Percentiles rank a stretch among this genome's conserved stretches.
phyloP scores from a whole-genome alignment of 2,113 vertebrate species.

The Chinchilla lanigera region DNA sequence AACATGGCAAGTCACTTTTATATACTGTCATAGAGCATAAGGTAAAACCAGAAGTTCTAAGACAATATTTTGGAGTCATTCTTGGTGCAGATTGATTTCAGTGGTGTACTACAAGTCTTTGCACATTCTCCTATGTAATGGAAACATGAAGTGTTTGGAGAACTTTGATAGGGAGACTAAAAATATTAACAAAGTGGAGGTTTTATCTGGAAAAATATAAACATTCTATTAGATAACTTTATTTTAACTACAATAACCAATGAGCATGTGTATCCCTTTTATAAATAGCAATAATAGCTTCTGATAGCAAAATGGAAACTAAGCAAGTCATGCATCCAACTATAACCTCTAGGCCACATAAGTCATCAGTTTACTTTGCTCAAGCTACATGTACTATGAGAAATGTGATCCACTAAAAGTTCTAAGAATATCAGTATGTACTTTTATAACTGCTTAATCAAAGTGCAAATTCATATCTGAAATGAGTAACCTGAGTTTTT shows the following conservation, averaged over 20 bases:
- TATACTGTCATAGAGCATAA: not conserved
- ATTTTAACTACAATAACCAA: not conserved
- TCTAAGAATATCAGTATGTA: not conserved
- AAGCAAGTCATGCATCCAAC: not conserved
- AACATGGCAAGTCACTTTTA: not conserved
- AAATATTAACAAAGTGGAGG: not conserved
- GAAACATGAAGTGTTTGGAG: not conserved
- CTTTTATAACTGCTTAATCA: not conserved
- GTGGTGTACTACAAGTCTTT: not conserved
- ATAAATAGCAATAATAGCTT: not conserved
- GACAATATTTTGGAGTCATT: not conserved
- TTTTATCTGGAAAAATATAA: not conserved
- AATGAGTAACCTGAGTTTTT: not conserved
- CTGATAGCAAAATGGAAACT: not conserved
- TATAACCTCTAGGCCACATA: not conserved
- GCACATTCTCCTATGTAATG: not conserved
- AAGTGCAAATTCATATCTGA: not conserved
- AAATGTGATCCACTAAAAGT: not conserved
- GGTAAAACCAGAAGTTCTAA: not conserved
- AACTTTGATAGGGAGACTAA: not conserved
- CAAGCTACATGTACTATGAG: not conserved
- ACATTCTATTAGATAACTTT: not conserved
- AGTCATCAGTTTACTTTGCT: not conserved
- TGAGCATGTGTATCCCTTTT: not conserved
- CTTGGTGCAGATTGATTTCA: not conserved